Base-by-base conservation (phyloP, 2,797 vertebrate species). In the Moxostoma hubbsi region DNA sequence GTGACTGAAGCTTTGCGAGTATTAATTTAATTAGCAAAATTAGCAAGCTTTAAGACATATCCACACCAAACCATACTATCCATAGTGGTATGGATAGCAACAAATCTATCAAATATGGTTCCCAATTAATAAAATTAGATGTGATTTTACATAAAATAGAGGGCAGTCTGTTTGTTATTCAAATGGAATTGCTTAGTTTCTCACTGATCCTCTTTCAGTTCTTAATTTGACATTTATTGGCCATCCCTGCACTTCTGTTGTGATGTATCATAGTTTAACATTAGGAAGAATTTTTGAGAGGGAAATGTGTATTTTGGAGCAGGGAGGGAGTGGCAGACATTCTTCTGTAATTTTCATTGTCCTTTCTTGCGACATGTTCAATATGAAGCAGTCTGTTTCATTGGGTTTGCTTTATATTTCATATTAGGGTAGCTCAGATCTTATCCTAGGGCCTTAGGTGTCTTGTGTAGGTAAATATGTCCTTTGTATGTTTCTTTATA, bases 231-330 rank as follows among this genome's bases (percentile, higher is more conserved):
- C 86, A 87, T 92, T 91, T 85, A 92, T 93, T 88, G 90, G 92
- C 91, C 92, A 93, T 94, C 92, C 93, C 93, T 94, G 94, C 94
- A 93, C 93, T 94, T 94, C 92, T 94, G 93, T 94, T 94, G 93
- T 95, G 92, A 92, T 94, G 93, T 95, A 94, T 93, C 93, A 94
- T 94, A 94, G 92, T 94, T 94, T 94, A 94, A 91, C 90, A 94
- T 94, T 94, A 92, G 93, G 91, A 92, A 91, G 90, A 93, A 88
- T 90, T 92, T 91, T 92, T 91, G 91, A 90, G 90, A 9, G 43
- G 58, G 68, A 88, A 90, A 89, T 75, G 82, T 87, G 86, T 87
- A 82, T 87, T 89, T 85, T 87, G 54, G 72, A 88, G 62, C 86
- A 75, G 61, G 82, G 85, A 87, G 81, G 43, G 82, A 83, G 84